A percentile compares a stretch with the other conserved stretches of the same genome.
Conservation (phyloP, 2,113 vertebrate genomes). For the Gobio gobio region DNA sequence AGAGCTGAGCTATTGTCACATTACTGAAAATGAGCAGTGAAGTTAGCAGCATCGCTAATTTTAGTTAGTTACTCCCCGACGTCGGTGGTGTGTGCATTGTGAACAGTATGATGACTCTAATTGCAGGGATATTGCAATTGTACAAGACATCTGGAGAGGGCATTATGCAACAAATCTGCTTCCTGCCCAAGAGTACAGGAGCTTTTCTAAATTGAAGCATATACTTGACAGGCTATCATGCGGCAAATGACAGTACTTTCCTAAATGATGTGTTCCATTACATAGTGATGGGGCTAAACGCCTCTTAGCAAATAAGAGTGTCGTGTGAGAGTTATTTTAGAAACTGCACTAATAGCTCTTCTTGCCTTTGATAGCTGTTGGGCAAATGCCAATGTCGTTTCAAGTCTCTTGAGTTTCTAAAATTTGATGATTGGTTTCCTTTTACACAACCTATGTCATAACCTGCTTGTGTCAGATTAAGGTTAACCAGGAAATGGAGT, state of each 20-base stretch:
- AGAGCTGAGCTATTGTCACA: neutral
- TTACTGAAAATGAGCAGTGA: neutral
- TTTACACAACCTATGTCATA: conserved; percentile 13
- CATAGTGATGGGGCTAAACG: conserved; percentile 19
- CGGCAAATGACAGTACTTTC: conserved; percentile 57
- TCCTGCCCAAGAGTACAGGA: conserved; percentile 44
- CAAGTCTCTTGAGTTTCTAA: conserved; percentile 18
- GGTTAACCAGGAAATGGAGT: conserved; percentile 28
- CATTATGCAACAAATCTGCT: conserved; percentile 49
- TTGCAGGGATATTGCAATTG: conserved; percentile 42
- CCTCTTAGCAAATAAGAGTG: conserved; percentile 37
- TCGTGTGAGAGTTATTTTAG: conserved; percentile 40
- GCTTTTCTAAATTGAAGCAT: conserved; percentile 39
- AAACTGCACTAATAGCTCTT: conserved; percentile 14
- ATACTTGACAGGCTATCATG: conserved; percentile 53
- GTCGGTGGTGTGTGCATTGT: neutral
- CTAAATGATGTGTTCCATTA: conserved; percentile 55
- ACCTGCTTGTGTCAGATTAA: conserved; percentile 19
- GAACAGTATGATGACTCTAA: conserved; percentile 18
- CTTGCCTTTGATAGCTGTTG: conserved; percentile 4
- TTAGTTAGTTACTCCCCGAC: neutral
- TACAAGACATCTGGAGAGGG: conserved; percentile 52
- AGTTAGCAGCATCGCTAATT: neutral
- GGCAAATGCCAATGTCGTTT: conserved; percentile 36
- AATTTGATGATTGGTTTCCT: conserved; percentile 15